phyloP scores from a whole-genome alignment of 2,888 invertebrate species.

The Ochropacha duplaris region DNA sequence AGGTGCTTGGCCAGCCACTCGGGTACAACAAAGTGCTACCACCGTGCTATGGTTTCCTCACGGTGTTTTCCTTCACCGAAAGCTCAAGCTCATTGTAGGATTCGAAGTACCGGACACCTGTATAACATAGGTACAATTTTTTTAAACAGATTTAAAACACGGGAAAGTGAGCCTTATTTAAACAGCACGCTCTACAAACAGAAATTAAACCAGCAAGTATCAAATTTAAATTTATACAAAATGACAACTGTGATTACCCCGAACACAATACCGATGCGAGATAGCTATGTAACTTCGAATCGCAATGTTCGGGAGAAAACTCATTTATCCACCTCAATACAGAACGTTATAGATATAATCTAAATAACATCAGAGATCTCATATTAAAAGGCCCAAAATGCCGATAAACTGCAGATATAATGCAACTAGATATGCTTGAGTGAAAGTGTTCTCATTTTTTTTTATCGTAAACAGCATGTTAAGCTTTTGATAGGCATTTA shows the following conservation, averaged over 20 bases:
- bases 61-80: too few species aligned
- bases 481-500: too few species aligned
- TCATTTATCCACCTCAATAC: slow-evolving; percentile 78
- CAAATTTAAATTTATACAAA: slow-evolving; percentile 24
- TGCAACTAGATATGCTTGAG: slow-evolving; percentile 16
- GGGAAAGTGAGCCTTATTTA: too few species aligned
- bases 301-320: slow-evolving; percentile 45
- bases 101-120: too few species aligned
- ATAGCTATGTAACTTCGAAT: slow-evolving; percentile 50
- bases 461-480: neutral
- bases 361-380: slow-evolving; percentile 67
- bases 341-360: slow-evolving; percentile 60
- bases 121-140: too few species aligned
- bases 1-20: too few species aligned
- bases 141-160: too few species aligned
- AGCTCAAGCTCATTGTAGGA: too few species aligned
- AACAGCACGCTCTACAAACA: too few species aligned
- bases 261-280: slow-evolving; percentile 10
- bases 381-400: slow-evolving; percentile 71
- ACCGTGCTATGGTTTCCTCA: too few species aligned
- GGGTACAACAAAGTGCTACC: too few species aligned
- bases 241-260: neutral
- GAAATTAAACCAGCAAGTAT: neutral
- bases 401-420: slow-evolving; percentile 40
- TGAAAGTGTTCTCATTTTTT: too few species aligned